These are phyloP conservation scores for Cheirogaleus major DNA, from an alignment of 2,797 vertebrate species.

Conservation along the genomic window DNA sequence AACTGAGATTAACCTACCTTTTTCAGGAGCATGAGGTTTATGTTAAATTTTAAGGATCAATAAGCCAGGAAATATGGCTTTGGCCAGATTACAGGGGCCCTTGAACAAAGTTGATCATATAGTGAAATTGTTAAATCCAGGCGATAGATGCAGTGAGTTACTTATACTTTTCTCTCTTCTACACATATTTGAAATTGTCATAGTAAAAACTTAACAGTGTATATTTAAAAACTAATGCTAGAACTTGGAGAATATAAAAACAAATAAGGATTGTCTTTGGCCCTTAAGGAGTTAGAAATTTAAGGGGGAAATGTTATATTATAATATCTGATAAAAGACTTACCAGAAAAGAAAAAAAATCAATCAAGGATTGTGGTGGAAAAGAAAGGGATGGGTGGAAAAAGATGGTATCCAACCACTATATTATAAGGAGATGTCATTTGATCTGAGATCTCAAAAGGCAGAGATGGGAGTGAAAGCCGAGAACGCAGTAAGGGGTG, in stretches of 20 bases:
- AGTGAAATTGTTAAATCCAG: neutral
- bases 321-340: neutral
- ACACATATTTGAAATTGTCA: neutral
- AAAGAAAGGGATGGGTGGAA: neutral
- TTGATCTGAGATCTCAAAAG: neutral
- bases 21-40: neutral
- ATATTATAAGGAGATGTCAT: neutral
- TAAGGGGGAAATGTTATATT: neutral
- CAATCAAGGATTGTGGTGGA: neutral
- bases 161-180: neutral
- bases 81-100: neutral
- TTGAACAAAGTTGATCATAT: neutral
- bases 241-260: neutral
- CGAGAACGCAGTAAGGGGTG: neutral
- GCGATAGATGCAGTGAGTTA: neutral
- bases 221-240: neutral
- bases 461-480: neutral
- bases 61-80: neutral
- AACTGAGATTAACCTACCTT: neutral
- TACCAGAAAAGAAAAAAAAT: neutral
- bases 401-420: neutral
- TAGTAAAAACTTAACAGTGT: neutral
- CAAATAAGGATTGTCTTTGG: neutral
- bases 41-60: neutral
- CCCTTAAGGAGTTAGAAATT: neutral